A percentile compares a stretch with the other conserved stretches of the same genome.
These are phyloP conservation scores for Vultur gryphus DNA, from an alignment of 2,797 vertebrate species.

Conservation along the genomic window DNA sequence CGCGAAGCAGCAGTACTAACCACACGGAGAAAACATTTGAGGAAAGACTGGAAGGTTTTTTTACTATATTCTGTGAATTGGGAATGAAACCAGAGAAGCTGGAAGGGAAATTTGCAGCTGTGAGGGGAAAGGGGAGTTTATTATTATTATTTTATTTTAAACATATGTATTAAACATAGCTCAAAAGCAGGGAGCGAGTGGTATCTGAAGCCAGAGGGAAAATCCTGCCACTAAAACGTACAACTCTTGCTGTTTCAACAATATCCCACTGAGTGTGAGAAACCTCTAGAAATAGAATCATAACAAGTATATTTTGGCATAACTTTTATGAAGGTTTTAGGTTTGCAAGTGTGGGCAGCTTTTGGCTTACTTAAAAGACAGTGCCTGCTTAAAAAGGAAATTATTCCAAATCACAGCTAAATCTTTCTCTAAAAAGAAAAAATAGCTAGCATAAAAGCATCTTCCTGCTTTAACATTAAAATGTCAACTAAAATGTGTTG, in stretches of 20 bases:
- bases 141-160: constrained; percentile 58
- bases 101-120: constrained; percentile 41
- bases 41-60: background rate
- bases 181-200: background rate
- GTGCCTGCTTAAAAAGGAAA: background rate
- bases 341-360: background rate
- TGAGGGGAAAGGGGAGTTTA: background rate
- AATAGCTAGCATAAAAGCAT: background rate
- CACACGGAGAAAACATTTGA: background rate
- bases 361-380: background rate
- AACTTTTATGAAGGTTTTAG: background rate
- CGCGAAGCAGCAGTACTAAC: background rate
- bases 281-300: constrained; percentile 23
- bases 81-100: constrained; percentile 50
- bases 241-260: constrained; percentile 17
- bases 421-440: background rate
- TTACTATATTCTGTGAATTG: background rate
- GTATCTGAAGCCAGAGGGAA: constrained; percentile 20
- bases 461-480: background rate
- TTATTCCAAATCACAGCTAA: background rate
- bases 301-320: background rate
- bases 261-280: constrained; percentile 20
- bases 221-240: constrained; percentile 26
- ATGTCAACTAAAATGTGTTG: background rate
- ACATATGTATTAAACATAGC: constrained; percentile 20